These are phyloP conservation scores for Lamellibrachia columna DNA, from an alignment of 2,888 invertebrate species.

Conservation along the genomic window DNA sequence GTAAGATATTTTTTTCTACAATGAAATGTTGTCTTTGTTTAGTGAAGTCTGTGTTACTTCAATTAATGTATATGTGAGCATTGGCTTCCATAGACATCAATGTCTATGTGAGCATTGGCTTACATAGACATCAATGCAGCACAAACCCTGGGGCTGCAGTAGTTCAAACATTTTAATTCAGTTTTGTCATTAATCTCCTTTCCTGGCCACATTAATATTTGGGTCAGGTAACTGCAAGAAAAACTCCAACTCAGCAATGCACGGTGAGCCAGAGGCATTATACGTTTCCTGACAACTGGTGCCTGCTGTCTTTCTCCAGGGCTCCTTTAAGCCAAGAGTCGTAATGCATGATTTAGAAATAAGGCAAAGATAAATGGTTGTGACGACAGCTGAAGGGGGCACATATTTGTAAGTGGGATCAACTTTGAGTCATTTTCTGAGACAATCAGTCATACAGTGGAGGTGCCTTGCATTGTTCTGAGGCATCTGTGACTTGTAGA, in stretches of 20 bases:
- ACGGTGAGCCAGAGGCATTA: neutral
- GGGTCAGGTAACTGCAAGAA: neutral
- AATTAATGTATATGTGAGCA: neutral
- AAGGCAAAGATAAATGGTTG: neutral
- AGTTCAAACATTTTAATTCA: slow-evolving; percentile 16
- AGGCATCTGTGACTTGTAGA: slow-evolving; percentile 8
- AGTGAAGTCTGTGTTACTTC: neutral
- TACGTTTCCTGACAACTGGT: neutral
- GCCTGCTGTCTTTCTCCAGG: neutral
- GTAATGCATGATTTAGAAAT: neutral
- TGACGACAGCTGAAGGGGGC: neutral
- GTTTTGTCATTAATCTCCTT: neutral
- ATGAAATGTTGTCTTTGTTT: neutral
- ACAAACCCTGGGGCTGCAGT: neutral
- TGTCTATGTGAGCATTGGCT: neutral
- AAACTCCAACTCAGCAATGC: neutral
- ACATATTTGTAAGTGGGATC: slow-evolving; percentile 12
- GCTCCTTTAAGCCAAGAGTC: neutral
- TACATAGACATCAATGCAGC: neutral
- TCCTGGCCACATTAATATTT: slow-evolving; percentile 1
- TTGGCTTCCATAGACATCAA: neutral
- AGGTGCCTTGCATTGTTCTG: neutral
- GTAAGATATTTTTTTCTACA: neutral
- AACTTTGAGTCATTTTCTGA: slow-evolving; percentile 3
- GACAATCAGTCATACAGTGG: neutral